These are phyloP conservation scores for Vicugna pacos DNA, from an alignment of 2,113 vertebrate species.

Conservation along the genomic window DNA sequence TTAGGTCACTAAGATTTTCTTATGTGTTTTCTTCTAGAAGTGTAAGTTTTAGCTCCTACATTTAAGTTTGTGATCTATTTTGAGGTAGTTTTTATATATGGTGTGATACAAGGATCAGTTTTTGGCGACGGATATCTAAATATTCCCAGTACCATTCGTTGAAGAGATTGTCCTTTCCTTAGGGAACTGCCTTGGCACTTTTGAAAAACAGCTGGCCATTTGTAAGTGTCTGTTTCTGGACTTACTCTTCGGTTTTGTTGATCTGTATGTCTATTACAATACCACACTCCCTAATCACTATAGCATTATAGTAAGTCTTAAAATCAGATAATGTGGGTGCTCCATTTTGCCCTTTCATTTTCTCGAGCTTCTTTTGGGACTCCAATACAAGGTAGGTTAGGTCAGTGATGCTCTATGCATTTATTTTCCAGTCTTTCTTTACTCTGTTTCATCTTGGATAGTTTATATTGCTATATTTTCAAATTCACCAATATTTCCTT, in stretches of 20 bases:
- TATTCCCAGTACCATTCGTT: not conserved
- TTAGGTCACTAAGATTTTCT: slow-evolving; percentile 28
- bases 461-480: slow-evolving; percentile 1
- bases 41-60: slow-evolving; percentile 1
- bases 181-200: not conserved
- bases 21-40: slow-evolving; percentile 14
- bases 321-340: not conserved
- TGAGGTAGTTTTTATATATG: not conserved
- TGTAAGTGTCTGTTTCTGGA: not conserved
- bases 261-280: not conserved
- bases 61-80: slow-evolving; percentile 31
- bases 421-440: not conserved
- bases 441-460: not conserved
- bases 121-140: not conserved
- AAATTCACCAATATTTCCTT: slow-evolving; percentile 39
- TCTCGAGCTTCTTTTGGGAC: not conserved
- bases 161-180: not conserved
- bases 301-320: not conserved
- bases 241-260: not conserved
- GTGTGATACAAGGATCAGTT: not conserved
- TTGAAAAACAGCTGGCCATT: not conserved
- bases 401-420: not conserved
- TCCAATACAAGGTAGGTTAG: not conserved
- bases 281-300: not conserved
- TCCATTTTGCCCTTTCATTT: not conserved